Base-by-base conservation (phyloP, 2,888 invertebrate species). In the Agonopterix subpropinquella region DNA sequence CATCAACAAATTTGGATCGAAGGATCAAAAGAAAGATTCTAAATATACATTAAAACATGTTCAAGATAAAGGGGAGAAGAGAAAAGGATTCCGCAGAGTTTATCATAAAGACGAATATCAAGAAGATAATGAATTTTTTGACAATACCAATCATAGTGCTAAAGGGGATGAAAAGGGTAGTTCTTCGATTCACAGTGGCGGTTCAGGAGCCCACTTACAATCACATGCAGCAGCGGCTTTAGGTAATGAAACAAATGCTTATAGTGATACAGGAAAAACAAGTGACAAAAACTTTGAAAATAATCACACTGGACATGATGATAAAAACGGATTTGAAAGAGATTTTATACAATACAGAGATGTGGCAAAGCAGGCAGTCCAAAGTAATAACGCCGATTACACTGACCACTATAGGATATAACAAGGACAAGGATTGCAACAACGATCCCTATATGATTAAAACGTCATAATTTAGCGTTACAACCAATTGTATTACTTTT, bases 31-130 rank as follows among this genome's bases (percentile, higher is more conserved):
- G 13, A 78, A 69, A 56, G 61, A 77, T 47, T 57, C 71, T 0
- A 73, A 73, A 28, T 79, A 65, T 36, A 45, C 63, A 10, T 44
- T 73, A 0, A 72, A 71, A 48, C 67, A 53, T 45, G 71, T 77
- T 47, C 62, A 73, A 53, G 77, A 82, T 53, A 79, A 77, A 53
- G 77, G 80, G 36, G 74, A 82, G 53, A 81, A 77, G 28, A 74
- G 63, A 45, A 84, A 80, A 61, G 84, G 85, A 11, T 84, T 81
- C 54, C 75, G 70, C 50, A 73, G 73, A 60, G 77, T 85, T 15
- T 85, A 85, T 55, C 81, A 81, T 53, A 86, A 84, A 54, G 82
- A 86, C 50, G 85, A 87, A 57, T 86, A 80, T 63, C 72, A 77
- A 53, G 82, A 83, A 60, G 80, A 85, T 48, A 79, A 84, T 39